Conservation (phyloP, 2,888 invertebrate genomes). For the Drosophila kanekoi region DNA sequence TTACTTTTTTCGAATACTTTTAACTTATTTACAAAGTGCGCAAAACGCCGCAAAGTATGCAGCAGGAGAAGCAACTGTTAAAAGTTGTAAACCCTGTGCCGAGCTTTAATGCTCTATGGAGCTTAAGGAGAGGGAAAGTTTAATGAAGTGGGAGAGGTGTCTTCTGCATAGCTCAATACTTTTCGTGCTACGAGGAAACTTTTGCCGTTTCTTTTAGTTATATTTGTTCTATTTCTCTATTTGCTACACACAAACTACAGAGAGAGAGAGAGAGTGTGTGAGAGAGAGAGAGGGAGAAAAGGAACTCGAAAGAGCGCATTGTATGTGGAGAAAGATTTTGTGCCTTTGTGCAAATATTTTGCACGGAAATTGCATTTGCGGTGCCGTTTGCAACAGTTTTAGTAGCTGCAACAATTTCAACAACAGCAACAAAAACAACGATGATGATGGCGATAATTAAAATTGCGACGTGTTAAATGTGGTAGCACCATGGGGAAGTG, state of each 20-base stretch:
- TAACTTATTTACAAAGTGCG: constrained; percentile 50
- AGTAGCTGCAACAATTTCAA: constrained; percentile 40
- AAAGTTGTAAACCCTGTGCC: constrained; percentile 32
- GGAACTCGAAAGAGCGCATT: constrained; percentile 6
- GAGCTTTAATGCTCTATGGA: constrained; percentile 35
- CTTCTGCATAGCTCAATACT: constrained; percentile 27
- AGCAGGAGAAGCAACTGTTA: constrained; percentile 29
- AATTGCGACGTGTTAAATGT: constrained; percentile 37
- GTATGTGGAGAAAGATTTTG: constrained; percentile 45
- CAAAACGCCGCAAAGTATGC: constrained; percentile 51
- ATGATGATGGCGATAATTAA: constrained; percentile 57
- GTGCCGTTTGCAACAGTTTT: constrained; percentile 45
- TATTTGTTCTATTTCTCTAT: constrained; percentile 13
- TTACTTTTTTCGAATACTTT: constrained; percentile 20
- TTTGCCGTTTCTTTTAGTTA: constrained; percentile 13
- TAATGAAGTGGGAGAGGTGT: background rate
- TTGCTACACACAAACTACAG: constrained; percentile 22
- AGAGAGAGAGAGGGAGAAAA: background rate
- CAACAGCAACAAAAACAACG: constrained; percentile 8
- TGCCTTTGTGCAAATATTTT: constrained; percentile 70
- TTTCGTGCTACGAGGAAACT: constrained; percentile 23
- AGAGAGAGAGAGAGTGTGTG: background rate
- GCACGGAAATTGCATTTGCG: constrained; percentile 72
- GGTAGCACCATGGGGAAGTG: constrained; percentile 32
- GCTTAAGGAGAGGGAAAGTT: background rate